Conservation (phyloP, 2,888 invertebrate genomes). For the Leucozona laternaria region DNA sequence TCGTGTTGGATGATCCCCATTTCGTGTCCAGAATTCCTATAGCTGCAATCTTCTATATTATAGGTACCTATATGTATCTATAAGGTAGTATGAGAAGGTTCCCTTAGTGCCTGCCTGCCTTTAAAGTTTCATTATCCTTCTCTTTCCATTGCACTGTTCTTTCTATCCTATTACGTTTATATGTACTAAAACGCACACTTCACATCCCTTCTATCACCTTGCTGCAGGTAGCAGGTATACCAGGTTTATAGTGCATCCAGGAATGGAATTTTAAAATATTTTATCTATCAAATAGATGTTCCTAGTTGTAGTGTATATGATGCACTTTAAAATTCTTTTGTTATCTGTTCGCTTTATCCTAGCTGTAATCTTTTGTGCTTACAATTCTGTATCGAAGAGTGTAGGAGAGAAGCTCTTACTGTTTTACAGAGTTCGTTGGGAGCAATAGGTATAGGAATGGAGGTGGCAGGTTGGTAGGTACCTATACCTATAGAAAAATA, state of each 20-base stretch:
- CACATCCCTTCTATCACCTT: background rate
- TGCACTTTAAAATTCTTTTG: constrained; percentile 74
- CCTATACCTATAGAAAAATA: too few relatives aligned
- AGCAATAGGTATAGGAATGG: background rate
- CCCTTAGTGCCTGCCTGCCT: background rate
- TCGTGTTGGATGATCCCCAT: constrained; percentile 66
- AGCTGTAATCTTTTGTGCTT: constrained; percentile 71
- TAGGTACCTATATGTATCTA: background rate
- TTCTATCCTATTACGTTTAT: background rate
- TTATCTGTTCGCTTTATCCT: constrained; percentile 66
- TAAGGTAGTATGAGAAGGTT: background rate
- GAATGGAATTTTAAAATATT: constrained; percentile 72
- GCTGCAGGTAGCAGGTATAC: background rate
- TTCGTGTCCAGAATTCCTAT: constrained; percentile 68
- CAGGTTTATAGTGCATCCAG: constrained; percentile 8
- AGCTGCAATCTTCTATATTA: constrained; percentile 15
- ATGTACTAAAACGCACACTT: background rate
- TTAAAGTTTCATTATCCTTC: constrained; percentile 21
- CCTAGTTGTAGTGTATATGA: constrained; percentile 51
- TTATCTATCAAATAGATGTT: constrained; percentile 62
- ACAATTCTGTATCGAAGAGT: constrained; percentile 66
- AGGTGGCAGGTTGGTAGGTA: background rate
- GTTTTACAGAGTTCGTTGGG: constrained; percentile 52
- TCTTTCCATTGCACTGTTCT: background rate
- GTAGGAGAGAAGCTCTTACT: constrained; percentile 31